Conservation (phyloP, 2,888 invertebrate species). For the Harpalus rubripes region DNA sequence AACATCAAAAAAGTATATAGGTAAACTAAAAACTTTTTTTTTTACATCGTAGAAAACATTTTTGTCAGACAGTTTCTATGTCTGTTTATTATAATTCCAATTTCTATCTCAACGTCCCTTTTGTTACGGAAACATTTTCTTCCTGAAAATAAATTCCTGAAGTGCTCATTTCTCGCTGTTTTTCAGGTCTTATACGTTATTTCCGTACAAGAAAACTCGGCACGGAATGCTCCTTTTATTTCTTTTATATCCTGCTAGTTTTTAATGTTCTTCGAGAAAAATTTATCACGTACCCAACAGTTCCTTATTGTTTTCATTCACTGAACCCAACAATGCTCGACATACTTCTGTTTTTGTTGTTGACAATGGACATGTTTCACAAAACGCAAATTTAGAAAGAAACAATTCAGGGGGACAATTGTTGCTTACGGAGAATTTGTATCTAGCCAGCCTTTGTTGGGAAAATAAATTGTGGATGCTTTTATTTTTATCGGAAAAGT, state of each 20-base stretch:
- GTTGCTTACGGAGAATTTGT: background rate
- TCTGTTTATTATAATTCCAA: too few relatives aligned
- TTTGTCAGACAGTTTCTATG: too few relatives aligned
- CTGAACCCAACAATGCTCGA: conserved; percentile 28
- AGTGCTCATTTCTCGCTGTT: conserved; percentile 38
- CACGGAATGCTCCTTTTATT: background rate
- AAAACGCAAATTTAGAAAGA: background rate
- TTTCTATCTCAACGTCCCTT: background rate
- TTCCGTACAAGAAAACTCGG: background rate
- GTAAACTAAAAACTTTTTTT: too few relatives aligned
- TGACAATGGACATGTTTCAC: background rate
- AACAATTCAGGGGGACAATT: background rate
- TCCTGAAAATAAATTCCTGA: conserved; percentile 30
- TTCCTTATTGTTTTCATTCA: conserved; percentile 61
- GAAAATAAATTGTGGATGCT: background rate
- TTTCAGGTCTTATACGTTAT: conserved; percentile 10
- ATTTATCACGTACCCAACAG: conserved; percentile 49
- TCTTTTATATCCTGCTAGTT: conserved; percentile 31
- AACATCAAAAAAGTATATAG: too few relatives aligned
- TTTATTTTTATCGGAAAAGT: background rate
- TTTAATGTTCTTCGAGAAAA: conserved; percentile 54
- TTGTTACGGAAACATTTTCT: background rate
- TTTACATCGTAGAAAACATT: too few relatives aligned
- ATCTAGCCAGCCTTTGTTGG: background rate
- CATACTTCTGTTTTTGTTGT: conserved; percentile 42